Evolutionary conservation across 2,888 invertebrate genomes (phyloP), one percentile per base, ranked within the genome.

Genomic region (Perizoma flavofasciatum): DNA sequence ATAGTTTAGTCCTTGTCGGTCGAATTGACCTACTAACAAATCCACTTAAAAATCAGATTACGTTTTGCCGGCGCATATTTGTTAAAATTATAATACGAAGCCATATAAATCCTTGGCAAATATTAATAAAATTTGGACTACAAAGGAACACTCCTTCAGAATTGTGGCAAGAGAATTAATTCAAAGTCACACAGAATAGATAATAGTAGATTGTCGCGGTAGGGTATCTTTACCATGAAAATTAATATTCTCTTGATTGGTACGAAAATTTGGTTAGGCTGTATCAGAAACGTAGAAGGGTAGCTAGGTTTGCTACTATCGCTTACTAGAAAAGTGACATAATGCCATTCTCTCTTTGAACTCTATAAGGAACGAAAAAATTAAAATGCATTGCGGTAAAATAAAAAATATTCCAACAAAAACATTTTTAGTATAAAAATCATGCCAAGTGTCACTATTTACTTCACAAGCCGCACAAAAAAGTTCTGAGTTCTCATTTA

Each of bases 141-240:
- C 65, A 67, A 66, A 68, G 63, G 66, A 66, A 68, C 57, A 65
- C 55, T 59, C 57, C 46, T 67, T 62, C 45, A 64, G 59, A 64
- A 58, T 61, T 63, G 60, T 63, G 62, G 57, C 59, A 55, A 55
- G 67, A 63, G 55, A 69, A 67, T 69, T 69, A 69, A 69, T 67
- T 69, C 59, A 67, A 62, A 62, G 62, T 57, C 65, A 40, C 45
- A 53, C 49, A 44, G 58, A 53, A 46, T 57, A 57, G 39, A 9
- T n/a, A 9, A 34, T 46, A 46, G 46, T 46, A n/a, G 39, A 50
- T 34, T 49, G 52, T 53, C 52, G 49, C 60, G 52, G 65, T 46
- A 49, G 65, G 61, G 56, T 55, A 65, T 65, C 63, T 55, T 50
- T 55, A 55, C 41, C 3, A 41, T 32, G 59, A 55, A 51, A 60